Evolutionary conservation across 1,140 invertebrate genomes (phyloP).

Genomic region (Brachystomella parvula): DNA sequence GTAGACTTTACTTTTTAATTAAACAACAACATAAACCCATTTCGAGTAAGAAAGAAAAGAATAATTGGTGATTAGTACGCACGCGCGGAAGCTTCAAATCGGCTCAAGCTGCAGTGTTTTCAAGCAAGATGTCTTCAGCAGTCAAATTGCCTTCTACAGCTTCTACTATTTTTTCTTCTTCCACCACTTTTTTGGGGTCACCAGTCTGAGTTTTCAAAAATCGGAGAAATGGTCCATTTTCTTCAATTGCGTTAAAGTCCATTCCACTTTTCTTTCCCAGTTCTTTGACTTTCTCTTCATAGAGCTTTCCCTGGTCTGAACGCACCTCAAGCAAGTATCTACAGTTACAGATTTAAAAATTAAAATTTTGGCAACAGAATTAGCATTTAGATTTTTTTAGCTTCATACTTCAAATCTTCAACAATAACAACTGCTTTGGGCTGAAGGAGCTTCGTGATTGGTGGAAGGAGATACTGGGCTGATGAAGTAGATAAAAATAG

Average conservation of each 20-base stretch:
- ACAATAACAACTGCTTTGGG: slow-evolving; percentile 15
- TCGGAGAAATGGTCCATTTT: background rate
- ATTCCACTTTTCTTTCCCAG: background rate
- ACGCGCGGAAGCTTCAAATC: too few species aligned
- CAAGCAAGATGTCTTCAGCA: background rate
- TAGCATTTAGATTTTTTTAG: background rate
- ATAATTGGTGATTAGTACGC: too few species aligned
- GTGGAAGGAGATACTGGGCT: slow-evolving; percentile 18
- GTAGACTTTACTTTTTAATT: too few species aligned
- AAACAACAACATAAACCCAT: too few species aligned
- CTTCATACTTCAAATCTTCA: slow-evolving; percentile 17
- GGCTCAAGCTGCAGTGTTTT: background rate
- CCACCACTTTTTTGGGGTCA: background rate
- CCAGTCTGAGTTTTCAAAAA: background rate
- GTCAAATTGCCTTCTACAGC: background rate
- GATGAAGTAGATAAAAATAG: slow-evolving; percentile 14
- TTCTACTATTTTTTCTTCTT: too few species aligned
- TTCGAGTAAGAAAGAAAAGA: too few species aligned
- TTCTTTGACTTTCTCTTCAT: slow-evolving; percentile 19
- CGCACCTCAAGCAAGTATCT: slow-evolving; percentile 25
- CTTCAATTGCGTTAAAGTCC: background rate
- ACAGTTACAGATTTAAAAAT: background rate
- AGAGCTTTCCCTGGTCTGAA: slow-evolving; percentile 15
- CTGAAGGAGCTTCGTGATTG: slow-evolving; percentile 3
- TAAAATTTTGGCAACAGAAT: background rate